These are phyloP conservation scores for Ormyrus labotus DNA, from an alignment of 2,888 invertebrate species.

Conservation along the genomic window DNA sequence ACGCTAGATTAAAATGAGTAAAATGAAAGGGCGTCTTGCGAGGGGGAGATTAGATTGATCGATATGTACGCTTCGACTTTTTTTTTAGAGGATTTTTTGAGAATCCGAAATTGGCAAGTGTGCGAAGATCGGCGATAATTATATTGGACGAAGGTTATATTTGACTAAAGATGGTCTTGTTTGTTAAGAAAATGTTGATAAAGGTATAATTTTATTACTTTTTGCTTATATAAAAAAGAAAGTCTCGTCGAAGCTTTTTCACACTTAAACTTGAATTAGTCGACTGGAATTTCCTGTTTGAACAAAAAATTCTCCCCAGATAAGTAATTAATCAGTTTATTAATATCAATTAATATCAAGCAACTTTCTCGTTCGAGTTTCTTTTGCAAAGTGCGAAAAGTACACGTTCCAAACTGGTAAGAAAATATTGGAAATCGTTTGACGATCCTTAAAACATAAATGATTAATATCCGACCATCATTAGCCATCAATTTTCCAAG, in stretches of 20 bases:
- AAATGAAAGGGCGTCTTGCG: slow-evolving; percentile 23
- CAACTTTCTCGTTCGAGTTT: not conserved
- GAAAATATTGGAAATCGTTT: not conserved
- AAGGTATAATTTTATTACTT: too few relatives aligned
- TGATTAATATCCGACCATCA: not conserved
- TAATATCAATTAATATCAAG: slow-evolving; percentile 1
- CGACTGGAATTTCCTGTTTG: not conserved
- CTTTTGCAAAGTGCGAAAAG: slow-evolving; percentile 17
- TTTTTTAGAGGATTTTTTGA: too few relatives aligned
- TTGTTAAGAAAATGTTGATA: too few relatives aligned
- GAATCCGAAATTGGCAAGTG: too few relatives aligned
- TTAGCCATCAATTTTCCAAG: too few relatives aligned
- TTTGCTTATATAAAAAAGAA: too few relatives aligned
- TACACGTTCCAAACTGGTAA: not conserved
- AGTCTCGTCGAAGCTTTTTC: too few relatives aligned
- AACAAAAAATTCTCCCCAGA: not conserved
- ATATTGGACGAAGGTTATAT: too few relatives aligned
- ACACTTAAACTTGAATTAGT: not conserved
- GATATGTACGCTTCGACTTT: not conserved
- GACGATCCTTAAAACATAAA: slow-evolving; percentile 2
- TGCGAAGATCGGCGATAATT: too few relatives aligned
- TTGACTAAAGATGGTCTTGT: too few relatives aligned
- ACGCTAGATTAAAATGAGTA: slow-evolving; percentile 24
- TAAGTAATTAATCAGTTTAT: slow-evolving; percentile 1
- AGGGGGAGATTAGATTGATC: slow-evolving; percentile 18